Percentiles rank a stretch among this genome's conserved stretches.
Evolutionary conservation across 2,888 invertebrate species (phyloP).

Genomic region (Chrysina gloriosa): DNA sequence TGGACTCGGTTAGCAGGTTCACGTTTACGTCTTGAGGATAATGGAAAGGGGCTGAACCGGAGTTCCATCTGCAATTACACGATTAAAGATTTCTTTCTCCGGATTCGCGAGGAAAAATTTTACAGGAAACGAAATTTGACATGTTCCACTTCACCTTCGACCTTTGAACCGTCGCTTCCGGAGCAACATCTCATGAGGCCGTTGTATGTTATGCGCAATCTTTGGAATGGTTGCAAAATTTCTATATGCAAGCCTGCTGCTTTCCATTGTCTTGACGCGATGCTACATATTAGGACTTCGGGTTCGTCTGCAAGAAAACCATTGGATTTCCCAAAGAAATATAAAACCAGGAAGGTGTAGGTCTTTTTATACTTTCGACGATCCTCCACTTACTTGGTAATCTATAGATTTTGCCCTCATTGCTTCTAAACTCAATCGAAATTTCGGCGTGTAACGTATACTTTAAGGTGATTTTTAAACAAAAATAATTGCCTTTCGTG

Average conservation of each 20-base stretch:
- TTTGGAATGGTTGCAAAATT: constrained; percentile 70
- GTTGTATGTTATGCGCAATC: constrained; percentile 76
- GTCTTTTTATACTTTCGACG: not conserved
- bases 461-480: constrained; percentile 29
- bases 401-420: constrained; percentile 35
- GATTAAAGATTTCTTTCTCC: not conserved
- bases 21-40: constrained; percentile 71
- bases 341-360: not conserved
- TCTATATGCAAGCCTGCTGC: constrained; percentile 73
- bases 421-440: constrained; percentile 20
- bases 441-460: constrained; percentile 35
- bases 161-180: not conserved
- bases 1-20: constrained; percentile 67
- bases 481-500: constrained; percentile 30
- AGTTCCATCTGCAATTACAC: constrained; percentile 68
- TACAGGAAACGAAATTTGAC: constrained; percentile 73
- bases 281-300: constrained; percentile 65
- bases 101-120: constrained; percentile 54
- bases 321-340: not conserved
- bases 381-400: constrained; percentile 39
- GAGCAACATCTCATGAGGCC: constrained; percentile 68
- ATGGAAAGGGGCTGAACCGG: constrained; percentile 65
- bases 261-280: constrained; percentile 67
- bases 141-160: constrained; percentile 57
- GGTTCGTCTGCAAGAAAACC: constrained; percentile 66